These are phyloP conservation scores for Hydropotes inermis DNA, from an alignment of 2,113 vertebrate species.

Conservation along the genomic window DNA sequence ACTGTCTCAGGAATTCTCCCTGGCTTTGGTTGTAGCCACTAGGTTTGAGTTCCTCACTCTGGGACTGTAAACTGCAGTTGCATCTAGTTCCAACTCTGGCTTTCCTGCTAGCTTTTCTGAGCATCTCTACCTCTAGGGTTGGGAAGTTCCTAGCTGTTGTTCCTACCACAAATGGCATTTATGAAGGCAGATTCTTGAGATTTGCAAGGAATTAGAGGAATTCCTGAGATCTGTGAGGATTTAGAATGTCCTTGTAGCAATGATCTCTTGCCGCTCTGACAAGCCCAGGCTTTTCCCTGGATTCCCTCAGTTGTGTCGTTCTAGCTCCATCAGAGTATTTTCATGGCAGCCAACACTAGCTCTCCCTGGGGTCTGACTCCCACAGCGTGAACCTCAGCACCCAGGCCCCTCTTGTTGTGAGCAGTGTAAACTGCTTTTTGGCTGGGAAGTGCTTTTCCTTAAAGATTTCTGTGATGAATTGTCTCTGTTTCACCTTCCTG, in stretches of 20 bases:
- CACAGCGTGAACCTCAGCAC: no score
- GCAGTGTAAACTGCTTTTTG: no score
- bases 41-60: background rate
- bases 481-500: no score
- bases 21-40: background rate
- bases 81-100: background rate
- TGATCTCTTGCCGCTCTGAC: no score
- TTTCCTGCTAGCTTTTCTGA: background rate
- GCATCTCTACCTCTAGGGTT: background rate
- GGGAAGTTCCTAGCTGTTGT: background rate
- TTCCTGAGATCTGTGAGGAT: background rate
- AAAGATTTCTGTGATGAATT: no score
- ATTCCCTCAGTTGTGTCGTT: no score
- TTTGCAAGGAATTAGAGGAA: background rate
- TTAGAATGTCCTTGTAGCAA: background rate
- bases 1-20: background rate
- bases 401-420: no score
- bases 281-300: no score
- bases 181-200: background rate
- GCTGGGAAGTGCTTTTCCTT: no score
- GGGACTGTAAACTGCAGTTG: background rate
- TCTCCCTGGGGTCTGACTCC: no score
- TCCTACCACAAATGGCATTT: background rate
- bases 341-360: no score
- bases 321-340: no score